Evolutionary conservation across 2,797 vertebrate genomes (phyloP), one percentile per base, ranked within the genome.

Genomic region (Myotis findleyi): DNA sequence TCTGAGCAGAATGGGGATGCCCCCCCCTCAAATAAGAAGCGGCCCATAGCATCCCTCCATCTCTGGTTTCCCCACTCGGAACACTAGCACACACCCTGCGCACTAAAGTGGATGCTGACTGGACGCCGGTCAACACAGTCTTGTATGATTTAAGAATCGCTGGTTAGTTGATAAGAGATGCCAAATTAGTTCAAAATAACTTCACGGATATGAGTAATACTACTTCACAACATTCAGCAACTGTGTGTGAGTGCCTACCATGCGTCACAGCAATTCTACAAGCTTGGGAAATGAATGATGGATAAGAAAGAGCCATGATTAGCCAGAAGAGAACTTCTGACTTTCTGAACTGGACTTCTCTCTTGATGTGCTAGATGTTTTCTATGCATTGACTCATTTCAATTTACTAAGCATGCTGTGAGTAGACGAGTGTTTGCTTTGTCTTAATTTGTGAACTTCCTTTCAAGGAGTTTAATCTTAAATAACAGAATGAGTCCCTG

Each of bases 381-480:
- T 21, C 17, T 51, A 2, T 33, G 30, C 23, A 25, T 2, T 13
- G 17, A 79, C 53, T 92, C 73, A 53, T 87, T 80, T 91, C 44
- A 27, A 49, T 44, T 55, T 71, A 80, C 30, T 38, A 91, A 30
- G 51, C n/a, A 51, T 41, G 17, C 68, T 23, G 17, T 53, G 47
- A 44, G 20, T 41, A 62, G 44, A 9, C 25, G 16, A 41, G 10
- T 30, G 4, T 94, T 95, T 23, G 41, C 68, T 94, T 83, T 12
- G 6, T 80, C 47, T 89, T 91, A 23, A 91, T 81, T 85, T 75
- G 53, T 55, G 71, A 81, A 9, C 36, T 91, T 83, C 75, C 51
- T 36, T 80, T 33, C n/a, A 87, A 76, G 49, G 13, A 84, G 33
- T 84, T 84, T 47, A 72, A 47, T 68, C 89, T 92, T 62, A 66